Conservation (phyloP, 1,140 invertebrate species). For the Conus betulinus region DNA sequence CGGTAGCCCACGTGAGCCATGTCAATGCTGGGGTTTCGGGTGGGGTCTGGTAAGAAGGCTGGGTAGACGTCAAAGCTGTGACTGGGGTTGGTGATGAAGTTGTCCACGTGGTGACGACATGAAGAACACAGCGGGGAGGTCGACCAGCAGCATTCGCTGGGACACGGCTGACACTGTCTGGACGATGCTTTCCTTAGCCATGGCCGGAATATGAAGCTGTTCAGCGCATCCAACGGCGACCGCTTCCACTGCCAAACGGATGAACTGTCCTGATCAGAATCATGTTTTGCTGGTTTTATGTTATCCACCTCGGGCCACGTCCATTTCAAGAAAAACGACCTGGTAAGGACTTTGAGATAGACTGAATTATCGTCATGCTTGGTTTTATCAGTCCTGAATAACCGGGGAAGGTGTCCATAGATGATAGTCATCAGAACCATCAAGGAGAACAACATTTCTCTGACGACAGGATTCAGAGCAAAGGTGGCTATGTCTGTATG, state of each 20-base stretch:
- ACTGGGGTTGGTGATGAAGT: neutral
- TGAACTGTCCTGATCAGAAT: neutral
- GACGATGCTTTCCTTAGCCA: neutral
- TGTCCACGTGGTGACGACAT: neutral
- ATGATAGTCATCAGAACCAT: neutral
- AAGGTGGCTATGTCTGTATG: neutral
- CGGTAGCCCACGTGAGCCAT: slow-evolving; percentile 28
- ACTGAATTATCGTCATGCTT: neutral
- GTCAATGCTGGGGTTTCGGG: slow-evolving; percentile 1
- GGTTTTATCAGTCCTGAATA: neutral
- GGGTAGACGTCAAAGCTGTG: neutral
- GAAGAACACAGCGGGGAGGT: neutral
- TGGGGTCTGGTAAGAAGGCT: slow-evolving; percentile 27
- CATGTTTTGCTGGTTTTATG: neutral
- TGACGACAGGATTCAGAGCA: neutral
- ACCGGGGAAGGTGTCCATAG: neutral
- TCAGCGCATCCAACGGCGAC: neutral
- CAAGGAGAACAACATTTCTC: neutral
- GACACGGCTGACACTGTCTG: neutral
- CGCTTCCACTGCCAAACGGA: too few relatives aligned
- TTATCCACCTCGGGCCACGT: neutral
- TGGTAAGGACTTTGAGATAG: neutral
- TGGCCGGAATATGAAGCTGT: neutral
- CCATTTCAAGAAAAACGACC: neutral
- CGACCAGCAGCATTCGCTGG: neutral